Percentiles rank a stretch among this genome's conserved stretches.
Evolutionary conservation across 1,140 invertebrate genomes (phyloP).

Genomic region (Eubasilissa regina): DNA sequence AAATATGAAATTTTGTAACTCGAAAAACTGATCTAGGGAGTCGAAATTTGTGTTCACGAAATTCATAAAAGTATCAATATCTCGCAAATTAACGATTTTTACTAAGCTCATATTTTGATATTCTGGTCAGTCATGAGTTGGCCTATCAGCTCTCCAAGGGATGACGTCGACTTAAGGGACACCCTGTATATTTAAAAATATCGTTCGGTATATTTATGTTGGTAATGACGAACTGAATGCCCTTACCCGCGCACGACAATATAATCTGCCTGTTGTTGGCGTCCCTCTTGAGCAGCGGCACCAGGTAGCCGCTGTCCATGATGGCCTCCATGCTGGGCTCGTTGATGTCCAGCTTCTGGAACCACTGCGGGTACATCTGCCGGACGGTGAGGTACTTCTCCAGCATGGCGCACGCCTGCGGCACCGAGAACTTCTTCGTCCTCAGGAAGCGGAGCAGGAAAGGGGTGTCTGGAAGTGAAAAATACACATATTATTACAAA

Average conservation of each 20-base stretch:
- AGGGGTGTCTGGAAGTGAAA: constrained; percentile 74
- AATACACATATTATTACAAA: neutral
- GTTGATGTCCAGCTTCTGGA: constrained; percentile 82
- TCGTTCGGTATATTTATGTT: too few species aligned
- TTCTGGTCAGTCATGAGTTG: too few species aligned
- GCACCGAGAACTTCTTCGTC: constrained; percentile 89
- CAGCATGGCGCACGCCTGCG: constrained; percentile 87
- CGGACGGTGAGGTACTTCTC: constrained; percentile 88
- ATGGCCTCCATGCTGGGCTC: constrained; percentile 83
- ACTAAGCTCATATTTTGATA: too few species aligned
- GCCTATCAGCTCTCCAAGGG: too few species aligned
- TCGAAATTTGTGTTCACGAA: too few species aligned
- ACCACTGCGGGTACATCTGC: constrained; percentile 87
- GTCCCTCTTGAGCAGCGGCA: constrained; percentile 84
- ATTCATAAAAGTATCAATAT: too few species aligned
- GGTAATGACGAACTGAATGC: too few species aligned
- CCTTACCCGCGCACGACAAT: constrained; percentile 80
- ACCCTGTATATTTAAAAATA: too few species aligned
- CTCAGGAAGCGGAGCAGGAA: constrained; percentile 89
- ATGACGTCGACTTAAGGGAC: too few species aligned
- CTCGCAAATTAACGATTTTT: too few species aligned
- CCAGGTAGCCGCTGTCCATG: constrained; percentile 85
- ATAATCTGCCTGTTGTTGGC: constrained; percentile 82
- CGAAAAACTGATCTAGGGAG: too few species aligned
- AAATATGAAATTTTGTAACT: too few species aligned